Percentiles rank a stretch among this genome's conserved stretches.
Conservation (phyloP, 2,113 vertebrate species). For the Petroica traversi region DNA sequence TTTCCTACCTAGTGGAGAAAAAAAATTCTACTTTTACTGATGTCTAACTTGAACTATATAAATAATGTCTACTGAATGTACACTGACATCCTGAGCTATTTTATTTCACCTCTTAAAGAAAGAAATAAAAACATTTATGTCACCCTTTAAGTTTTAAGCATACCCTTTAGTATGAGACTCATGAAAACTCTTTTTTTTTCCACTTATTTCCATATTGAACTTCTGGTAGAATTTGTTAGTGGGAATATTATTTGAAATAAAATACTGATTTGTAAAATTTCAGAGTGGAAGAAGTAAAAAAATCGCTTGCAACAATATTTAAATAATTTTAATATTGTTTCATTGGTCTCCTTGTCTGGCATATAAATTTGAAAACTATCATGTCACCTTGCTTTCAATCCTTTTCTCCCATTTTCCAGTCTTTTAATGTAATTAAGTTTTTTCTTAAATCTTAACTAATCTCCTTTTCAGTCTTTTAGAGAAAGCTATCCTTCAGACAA, state of each 20-base stretch:
- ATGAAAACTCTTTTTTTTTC: neutral
- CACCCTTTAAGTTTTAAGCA: neutral
- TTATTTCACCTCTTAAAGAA: constrained; percentile 12
- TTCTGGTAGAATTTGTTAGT: neutral
- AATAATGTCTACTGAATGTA: neutral
- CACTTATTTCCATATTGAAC: neutral
- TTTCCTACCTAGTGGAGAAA: neutral
- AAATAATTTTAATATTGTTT: neutral
- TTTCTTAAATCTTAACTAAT: neutral
- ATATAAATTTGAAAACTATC: neutral
- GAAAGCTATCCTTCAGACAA: neutral
- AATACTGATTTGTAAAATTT: neutral
- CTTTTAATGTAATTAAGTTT: neutral
- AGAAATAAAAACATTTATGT: constrained; percentile 5
- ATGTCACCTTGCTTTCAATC: neutral
- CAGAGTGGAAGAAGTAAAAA: neutral
- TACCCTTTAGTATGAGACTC: neutral
- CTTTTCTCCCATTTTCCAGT: neutral
- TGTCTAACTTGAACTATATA: neutral
- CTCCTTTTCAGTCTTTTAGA: neutral
- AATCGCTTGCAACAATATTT: neutral
- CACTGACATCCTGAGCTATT: neutral
- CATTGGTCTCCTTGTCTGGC: neutral
- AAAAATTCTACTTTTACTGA: neutral
- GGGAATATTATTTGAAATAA: neutral